Base-by-base conservation (phyloP, 2,797 vertebrate species). In the Petrocephalus schoutedeni region DNA sequence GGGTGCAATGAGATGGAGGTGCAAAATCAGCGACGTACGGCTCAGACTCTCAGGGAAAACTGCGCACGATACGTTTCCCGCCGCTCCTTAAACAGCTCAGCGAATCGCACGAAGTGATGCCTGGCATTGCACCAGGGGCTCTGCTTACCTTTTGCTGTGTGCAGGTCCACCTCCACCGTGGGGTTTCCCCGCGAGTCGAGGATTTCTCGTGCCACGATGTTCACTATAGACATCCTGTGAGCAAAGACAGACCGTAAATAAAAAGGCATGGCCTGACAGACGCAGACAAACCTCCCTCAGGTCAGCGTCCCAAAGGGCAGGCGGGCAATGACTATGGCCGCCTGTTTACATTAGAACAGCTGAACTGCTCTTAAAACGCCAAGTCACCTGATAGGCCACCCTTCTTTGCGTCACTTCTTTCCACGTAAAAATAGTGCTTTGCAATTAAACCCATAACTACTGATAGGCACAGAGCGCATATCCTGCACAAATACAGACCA, bases 121-220 rank as follows among this genome's bases (percentile, higher is more conserved):
- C 16, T 19, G 12, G 7, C 16, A 4, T 6, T 14, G 14, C 12
- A 7, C 45, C 23, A 32, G 49, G 4, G 10, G 82, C 51, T 28
- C 49, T 32, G 59, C 8, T 90, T 89, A 97, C 96, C 96, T 95
- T 97, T 97, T 88, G 88, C 92, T 0, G 94, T 97, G 85, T 96
- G 92, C 71, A 97, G 93, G 90, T 97, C 97, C 32, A 97, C 97
- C 92, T 97, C 97, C 89, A 97, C 96, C 0, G 96, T 96, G 14
- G 97, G 97, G 92, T 97, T 97, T 87, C 97, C 96, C 85, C 95
- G 95, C 91, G 96, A 97, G 91, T 97, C 96, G 90, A 96, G 94
- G 94, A 97, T 98, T 93, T 97, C 96, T 89, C 96, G 94, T 89
- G 97, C 97, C 89, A 95, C 88, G 91, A 97, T 96, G 92, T 94